A percentile compares a stretch with the other conserved stretches of the same genome.
Conservation (phyloP, 2,113 vertebrate species). For the Pachyramphus minor region DNA sequence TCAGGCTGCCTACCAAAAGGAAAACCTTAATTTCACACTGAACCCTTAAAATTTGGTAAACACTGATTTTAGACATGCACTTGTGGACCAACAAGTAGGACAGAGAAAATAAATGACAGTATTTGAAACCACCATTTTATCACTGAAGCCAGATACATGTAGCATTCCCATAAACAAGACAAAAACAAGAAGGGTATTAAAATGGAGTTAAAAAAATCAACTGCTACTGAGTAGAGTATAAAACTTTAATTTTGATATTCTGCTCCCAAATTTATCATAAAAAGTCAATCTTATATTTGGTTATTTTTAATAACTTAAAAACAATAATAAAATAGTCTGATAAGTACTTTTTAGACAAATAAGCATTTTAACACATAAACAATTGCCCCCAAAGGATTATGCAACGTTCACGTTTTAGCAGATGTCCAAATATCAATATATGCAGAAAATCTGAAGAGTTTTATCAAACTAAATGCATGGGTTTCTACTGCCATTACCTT, state of each 20-base stretch:
- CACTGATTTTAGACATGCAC: background rate
- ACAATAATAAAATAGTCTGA: background rate
- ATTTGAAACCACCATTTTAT: background rate
- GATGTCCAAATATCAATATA: background rate
- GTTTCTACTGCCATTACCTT: background rate
- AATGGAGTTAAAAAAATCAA: background rate
- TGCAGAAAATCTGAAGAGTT: background rate
- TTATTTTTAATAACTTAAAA: background rate
- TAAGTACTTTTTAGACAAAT: background rate
- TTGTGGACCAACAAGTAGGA: background rate
- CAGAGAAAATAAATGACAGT: background rate
- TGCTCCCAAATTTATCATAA: background rate
- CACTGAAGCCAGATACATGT: background rate
- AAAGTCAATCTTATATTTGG: background rate
- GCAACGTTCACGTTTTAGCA: background rate
- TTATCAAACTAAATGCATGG: background rate
- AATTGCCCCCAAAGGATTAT: background rate
- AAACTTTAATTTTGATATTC: background rate
- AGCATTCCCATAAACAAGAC: background rate
- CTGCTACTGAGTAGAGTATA: background rate
- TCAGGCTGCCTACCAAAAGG: background rate
- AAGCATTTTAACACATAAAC: background rate
- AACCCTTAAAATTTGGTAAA: background rate
- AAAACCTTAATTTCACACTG: background rate
- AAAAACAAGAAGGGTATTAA: background rate